Percentiles rank a stretch among this genome's conserved stretches.
These are phyloP conservation scores for Drosophila malerkotliana DNA, from an alignment of 1,140 invertebrate genomes.

Conservation along the genomic window DNA sequence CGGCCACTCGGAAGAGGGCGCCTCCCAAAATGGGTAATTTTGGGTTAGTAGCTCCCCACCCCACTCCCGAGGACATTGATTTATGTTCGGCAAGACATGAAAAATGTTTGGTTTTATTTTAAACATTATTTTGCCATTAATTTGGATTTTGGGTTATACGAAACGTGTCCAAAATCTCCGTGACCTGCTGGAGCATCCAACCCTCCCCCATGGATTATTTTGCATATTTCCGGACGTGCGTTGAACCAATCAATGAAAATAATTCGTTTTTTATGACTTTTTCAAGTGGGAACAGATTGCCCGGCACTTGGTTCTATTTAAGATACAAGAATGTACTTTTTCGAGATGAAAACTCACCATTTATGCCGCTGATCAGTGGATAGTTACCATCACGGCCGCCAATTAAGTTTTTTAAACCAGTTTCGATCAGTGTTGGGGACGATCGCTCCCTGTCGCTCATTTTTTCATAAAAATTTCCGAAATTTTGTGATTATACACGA, in stretches of 20 bases:
- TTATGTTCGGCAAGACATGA: constrained; percentile 40
- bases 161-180: constrained; percentile 25
- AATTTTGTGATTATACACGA: constrained; percentile 81
- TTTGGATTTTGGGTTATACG: constrained; percentile 35
- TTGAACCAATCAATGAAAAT: constrained; percentile 40
- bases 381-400: constrained; percentile 90
- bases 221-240: constrained; percentile 52
- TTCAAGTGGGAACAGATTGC: constrained; percentile 42
- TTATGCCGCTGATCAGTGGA: constrained; percentile 88
- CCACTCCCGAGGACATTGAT: constrained; percentile 18
- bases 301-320: constrained; percentile 35
- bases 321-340: neutral
- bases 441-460: constrained; percentile 92
- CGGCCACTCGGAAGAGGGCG: neutral
- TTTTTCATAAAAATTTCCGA: constrained; percentile 84
- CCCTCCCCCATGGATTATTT: constrained; percentile 3
- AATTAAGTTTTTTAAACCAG: constrained; percentile 91
- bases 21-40: constrained; percentile 22
- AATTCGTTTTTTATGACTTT: constrained; percentile 46
- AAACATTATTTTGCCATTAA: constrained; percentile 52
- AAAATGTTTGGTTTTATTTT: constrained; percentile 44
- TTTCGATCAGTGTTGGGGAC: constrained; percentile 91
- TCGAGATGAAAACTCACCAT: constrained; percentile 86
- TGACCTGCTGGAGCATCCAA: neutral
- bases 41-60: neutral